These are phyloP conservation scores for Sthenelais limicola DNA, from an alignment of 2,888 invertebrate species.

Conservation along the genomic window DNA sequence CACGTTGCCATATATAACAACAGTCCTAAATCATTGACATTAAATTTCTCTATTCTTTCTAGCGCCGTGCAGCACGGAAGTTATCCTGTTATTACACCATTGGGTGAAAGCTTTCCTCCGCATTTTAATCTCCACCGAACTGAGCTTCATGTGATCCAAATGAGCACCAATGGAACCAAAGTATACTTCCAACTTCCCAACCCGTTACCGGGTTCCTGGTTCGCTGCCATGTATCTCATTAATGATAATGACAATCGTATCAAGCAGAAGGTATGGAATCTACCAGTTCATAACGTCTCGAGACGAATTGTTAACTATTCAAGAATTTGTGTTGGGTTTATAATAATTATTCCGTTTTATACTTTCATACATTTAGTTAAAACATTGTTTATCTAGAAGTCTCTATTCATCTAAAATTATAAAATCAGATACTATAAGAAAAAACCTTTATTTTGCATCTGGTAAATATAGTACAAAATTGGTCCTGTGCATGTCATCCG, in stretches of 20 bases:
- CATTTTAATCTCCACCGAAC: slow-evolving; percentile 70
- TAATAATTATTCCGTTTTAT: too few relatives aligned
- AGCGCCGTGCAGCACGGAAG: slow-evolving; percentile 84
- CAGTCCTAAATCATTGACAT: too few relatives aligned
- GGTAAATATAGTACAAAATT: too few relatives aligned
- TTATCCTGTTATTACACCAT: slow-evolving; percentile 87
- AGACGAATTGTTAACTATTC: too few relatives aligned
- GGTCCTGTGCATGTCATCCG: too few relatives aligned
- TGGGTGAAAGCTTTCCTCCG: slow-evolving; percentile 84
- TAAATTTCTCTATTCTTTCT: too few relatives aligned
- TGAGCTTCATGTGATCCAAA: slow-evolving; percentile 59
- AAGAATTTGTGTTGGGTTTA: too few relatives aligned
- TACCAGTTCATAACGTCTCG: background rate
- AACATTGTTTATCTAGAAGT: background rate
- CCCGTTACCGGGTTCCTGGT: slow-evolving; percentile 72
- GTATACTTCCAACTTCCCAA: slow-evolving; percentile 56
- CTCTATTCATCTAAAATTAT: background rate
- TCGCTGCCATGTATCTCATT: slow-evolving; percentile 73
- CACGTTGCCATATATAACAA: too few relatives aligned
- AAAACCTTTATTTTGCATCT: too few relatives aligned
- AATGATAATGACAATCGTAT: slow-evolving; percentile 32
- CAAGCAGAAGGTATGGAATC: slow-evolving; percentile 34
- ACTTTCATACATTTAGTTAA: background rate
- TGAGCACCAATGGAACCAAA: slow-evolving; percentile 80
- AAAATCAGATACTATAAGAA: too few relatives aligned